Base-by-base conservation (phyloP, 2,797 vertebrate genomes). In the Myotis planiceps region DNA sequence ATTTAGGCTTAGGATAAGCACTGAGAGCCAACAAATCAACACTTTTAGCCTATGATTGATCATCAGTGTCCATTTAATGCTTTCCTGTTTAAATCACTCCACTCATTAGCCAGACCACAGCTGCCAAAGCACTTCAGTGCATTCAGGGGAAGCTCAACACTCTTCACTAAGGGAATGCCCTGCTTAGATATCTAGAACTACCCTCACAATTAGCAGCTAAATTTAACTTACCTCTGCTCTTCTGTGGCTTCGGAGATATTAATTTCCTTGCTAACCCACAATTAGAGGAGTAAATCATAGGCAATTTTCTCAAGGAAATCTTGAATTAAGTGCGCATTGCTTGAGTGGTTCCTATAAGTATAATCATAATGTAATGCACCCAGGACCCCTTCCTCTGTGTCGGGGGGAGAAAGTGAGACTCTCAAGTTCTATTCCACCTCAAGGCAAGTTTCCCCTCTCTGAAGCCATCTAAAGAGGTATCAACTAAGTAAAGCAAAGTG, bases 261-360 rank as follows among this genome's bases (percentile, higher is more conserved):
- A 32, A 96, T 97, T 98, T 97, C 89, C 92, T 96, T 65, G 21
- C 96, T 98, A 97, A 96, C 47, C 85, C 96, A 96, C 83, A 97
- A 97, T 97, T 98, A 98, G 71, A 96, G 25, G 16, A 96, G 84
- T 86, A 95, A 98, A 92, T 96, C 95, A 95, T 39, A 94, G 91
- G 92, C 72, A 93, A 93, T 98, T 97, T 98, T 88, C 93, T 92
- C 86, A 91, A 98, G 86, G 78, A 98, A 98, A 97, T 96, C 92
- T 95, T 45, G 0, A 97, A 98, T 97, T 97, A 98, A 97, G 97
- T 95, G 90, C 37, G 95, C 97, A 98, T 97, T 97, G 95, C 94
- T 96, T 93, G 88, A 95, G 42, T 96, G 92, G 95, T 94, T 96
- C 92, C 71, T 97, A 42, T 92, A 97, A 90, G 81, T 93, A 37